Percentiles rank a stretch among this genome's conserved stretches.
These are phyloP conservation scores for Lerema accius DNA, from an alignment of 1,140 invertebrate species.

Conservation along the genomic window DNA sequence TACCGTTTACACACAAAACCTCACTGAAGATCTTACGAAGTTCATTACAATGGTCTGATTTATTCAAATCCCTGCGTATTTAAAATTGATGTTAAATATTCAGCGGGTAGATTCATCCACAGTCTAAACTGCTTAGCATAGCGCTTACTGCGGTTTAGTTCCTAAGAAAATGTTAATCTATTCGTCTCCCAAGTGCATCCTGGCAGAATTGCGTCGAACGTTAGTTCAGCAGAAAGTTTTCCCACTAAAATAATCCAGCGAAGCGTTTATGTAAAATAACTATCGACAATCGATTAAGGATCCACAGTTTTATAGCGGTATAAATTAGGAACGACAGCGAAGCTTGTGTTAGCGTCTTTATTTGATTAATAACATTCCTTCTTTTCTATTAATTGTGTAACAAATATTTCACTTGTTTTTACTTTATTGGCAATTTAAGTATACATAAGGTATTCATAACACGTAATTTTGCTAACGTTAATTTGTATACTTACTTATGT, in stretches of 20 bases:
- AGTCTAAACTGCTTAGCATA: conserved; percentile 15
- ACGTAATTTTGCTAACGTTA: too few species aligned
- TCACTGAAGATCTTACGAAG: too few species aligned
- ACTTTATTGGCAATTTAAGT: too few species aligned
- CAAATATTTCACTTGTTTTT: neutral
- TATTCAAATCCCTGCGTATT: too few species aligned
- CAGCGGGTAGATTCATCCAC: neutral
- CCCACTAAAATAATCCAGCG: conserved; percentile 29
- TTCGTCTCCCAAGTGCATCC: conserved; percentile 22
- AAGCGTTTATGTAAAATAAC: conserved; percentile 33
- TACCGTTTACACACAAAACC: too few species aligned
- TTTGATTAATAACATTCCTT: neutral
- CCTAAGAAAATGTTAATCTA: conserved; percentile 27
- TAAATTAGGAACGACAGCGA: conserved; percentile 3
- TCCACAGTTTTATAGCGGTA: neutral
- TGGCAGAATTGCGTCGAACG: conserved; percentile 15
- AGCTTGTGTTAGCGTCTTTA: neutral
- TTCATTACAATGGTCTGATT: too few species aligned
- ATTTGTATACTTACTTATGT: too few species aligned
- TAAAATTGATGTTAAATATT: conserved; percentile 7
- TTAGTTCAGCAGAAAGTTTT: conserved; percentile 28
- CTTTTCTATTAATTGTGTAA: neutral
- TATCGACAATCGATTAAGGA: conserved; percentile 34
- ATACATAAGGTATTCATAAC: too few species aligned
- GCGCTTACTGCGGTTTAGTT: conserved; percentile 13